phyloP scores from a whole-genome alignment of 2,113 vertebrate species.

The Terrapene triunguis region DNA sequence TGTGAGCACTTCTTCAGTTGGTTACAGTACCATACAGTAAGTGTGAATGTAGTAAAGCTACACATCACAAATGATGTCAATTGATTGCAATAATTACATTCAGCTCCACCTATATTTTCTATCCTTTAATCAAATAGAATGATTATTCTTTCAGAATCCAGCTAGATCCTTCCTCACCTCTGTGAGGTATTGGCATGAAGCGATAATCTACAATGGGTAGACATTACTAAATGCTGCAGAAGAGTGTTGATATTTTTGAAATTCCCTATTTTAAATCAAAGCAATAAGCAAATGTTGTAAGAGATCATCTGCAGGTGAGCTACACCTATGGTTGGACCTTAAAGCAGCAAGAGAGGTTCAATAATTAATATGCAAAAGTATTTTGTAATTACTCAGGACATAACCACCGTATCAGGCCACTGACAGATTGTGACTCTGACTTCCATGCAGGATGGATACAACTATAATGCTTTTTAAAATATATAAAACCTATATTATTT shows the following conservation, averaged over 20 bases:
- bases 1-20: neutral
- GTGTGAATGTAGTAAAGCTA: accelerated
- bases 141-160: neutral
- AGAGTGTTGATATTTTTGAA: neutral
- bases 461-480: conserved; percentile 17
- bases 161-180: neutral
- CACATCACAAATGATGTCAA: neutral
- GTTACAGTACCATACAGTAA: neutral
- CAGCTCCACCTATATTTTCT: neutral
- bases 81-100: neutral
- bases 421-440: conserved; percentile 11
- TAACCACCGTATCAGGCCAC: conserved; percentile 50
- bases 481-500: conserved; percentile 8
- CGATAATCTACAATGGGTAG: neutral
- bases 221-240: conserved; percentile 41
- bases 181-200: conserved; percentile 29
- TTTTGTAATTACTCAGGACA: conserved; percentile 61
- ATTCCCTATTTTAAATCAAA: conserved; percentile 43
- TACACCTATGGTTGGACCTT: conserved; percentile 46
- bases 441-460: neutral
- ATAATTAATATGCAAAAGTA: conserved; percentile 68
- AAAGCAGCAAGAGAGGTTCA: conserved; percentile 29
- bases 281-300: conserved; percentile 43
- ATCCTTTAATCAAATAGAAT: neutral
- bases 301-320: neutral